These are phyloP conservation scores for Endotricha flammealis DNA, from an alignment of 2,888 invertebrate genomes.

Conservation along the genomic window DNA sequence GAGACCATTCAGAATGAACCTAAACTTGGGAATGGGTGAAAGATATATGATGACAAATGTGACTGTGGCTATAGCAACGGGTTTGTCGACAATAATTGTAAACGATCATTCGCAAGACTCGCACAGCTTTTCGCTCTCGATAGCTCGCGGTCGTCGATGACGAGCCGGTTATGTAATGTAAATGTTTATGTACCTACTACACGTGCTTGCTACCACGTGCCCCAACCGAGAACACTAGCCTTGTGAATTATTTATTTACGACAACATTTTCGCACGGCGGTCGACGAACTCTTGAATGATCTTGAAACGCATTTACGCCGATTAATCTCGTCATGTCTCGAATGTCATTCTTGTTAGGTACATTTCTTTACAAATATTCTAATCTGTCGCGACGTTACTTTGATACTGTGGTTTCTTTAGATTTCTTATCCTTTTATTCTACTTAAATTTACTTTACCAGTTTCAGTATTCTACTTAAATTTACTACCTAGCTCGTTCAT, in stretches of 20 bases:
- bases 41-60: slow-evolving; percentile 7
- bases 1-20: too few relatives aligned
- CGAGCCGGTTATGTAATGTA: slow-evolving; percentile 76
- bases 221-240: slow-evolving; percentile 74
- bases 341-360: slow-evolving; percentile 37
- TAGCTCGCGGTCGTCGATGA: slow-evolving; percentile 65
- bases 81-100: slow-evolving; percentile 33
- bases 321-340: slow-evolving; percentile 62
- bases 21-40: too few relatives aligned
- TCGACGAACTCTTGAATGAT: slow-evolving; percentile 71
- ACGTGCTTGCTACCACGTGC: slow-evolving; percentile 72
- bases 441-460: too few relatives aligned
- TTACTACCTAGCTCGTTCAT: too few relatives aligned
- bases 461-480: too few relatives aligned
- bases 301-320: slow-evolving; percentile 71
- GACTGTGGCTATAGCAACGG: slow-evolving; percentile 18
- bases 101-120: slow-evolving; percentile 48
- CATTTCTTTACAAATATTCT: slow-evolving; percentile 20
- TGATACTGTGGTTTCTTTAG: too few relatives aligned
- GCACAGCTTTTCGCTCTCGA: slow-evolving; percentile 61
- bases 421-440: too few relatives aligned
- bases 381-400: slow-evolving; percentile 14
- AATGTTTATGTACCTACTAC: slow-evolving; percentile 75
- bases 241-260: slow-evolving; percentile 79
- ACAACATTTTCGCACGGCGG: slow-evolving; percentile 78